phyloP scores from a whole-genome alignment of 92 coral and sea anemone species.

The Isaurus tuberculatus region DNA sequence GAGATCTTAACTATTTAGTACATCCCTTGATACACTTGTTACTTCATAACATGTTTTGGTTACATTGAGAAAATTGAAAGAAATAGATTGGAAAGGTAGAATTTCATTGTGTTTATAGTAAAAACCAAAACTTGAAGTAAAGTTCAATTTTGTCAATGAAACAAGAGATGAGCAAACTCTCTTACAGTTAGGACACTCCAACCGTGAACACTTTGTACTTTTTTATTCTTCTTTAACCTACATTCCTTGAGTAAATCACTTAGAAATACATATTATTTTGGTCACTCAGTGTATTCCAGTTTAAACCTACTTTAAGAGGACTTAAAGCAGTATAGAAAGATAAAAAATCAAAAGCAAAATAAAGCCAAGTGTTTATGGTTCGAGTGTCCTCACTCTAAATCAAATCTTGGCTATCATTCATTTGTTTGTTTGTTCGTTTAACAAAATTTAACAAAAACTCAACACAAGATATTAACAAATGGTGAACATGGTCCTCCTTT shows the following conservation, averaged over 20 bases:
- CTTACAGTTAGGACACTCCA: not conserved
- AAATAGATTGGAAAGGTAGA: constrained; percentile 1
- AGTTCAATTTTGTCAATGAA: not conserved
- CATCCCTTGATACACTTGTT: constrained; percentile 10
- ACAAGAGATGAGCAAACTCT: constrained; percentile 14
- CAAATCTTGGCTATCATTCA: constrained; percentile 7
- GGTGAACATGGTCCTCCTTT: not conserved
- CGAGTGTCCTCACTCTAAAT: constrained; percentile 8
- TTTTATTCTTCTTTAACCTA: constrained; percentile 8
- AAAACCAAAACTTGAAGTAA: constrained; percentile 2
- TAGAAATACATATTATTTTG: constrained; percentile 7
- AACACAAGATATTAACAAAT: not conserved
- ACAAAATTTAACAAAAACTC: not conserved
- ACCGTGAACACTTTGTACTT: constrained; percentile 1
- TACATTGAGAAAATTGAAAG: not conserved
- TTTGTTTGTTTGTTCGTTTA: too few species aligned
- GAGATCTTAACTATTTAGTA: not conserved
- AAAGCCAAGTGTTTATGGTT: constrained; percentile 19
- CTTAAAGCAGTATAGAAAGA: not conserved
- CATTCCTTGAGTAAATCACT: constrained; percentile 1
- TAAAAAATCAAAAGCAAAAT: not conserved
- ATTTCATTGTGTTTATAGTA: constrained; percentile 4
- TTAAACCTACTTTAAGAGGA: not conserved
- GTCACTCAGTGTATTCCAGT: constrained; percentile 15
- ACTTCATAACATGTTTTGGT: constrained; percentile 1